phyloP scores from a whole-genome alignment of 2,797 vertebrate species.

The Enteromius mattozi region DNA sequence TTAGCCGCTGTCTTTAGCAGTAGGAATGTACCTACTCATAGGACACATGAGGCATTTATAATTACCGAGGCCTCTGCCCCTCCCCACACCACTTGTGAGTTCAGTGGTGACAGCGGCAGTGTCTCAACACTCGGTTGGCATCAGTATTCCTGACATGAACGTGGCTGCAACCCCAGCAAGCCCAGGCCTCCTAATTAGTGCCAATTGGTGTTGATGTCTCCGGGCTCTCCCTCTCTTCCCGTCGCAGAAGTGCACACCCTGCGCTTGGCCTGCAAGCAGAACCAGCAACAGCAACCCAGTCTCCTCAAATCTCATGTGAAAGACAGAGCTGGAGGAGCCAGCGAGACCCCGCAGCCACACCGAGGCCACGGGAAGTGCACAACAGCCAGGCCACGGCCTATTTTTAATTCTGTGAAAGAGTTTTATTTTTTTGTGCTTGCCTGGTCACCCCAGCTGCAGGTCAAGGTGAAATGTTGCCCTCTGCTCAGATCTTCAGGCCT shows the following conservation, averaged over 20 bases:
- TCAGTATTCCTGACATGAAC: slow-evolving; percentile 64
- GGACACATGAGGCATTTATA: slow-evolving; percentile 25
- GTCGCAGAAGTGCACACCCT: slow-evolving; percentile 25
- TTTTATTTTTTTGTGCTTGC: slow-evolving; percentile 24
- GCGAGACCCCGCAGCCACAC: slow-evolving; percentile 47
- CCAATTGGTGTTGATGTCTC: slow-evolving; percentile 64
- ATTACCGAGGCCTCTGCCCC: slow-evolving; percentile 12
- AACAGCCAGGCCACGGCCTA: slow-evolving; percentile 42
- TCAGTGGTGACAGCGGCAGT: slow-evolving; percentile 52
- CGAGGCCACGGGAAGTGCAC: slow-evolving; percentile 19
- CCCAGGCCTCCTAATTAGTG: slow-evolving; percentile 64
- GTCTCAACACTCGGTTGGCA: slow-evolving; percentile 57
- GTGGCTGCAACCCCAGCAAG: slow-evolving; percentile 54
- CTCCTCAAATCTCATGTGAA: slow-evolving; percentile 66
- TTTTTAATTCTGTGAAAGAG: slow-evolving; percentile 56
- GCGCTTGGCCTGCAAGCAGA: slow-evolving; percentile 42
- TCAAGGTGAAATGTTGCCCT: slow-evolving; percentile 65
- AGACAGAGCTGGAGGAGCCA: slow-evolving; percentile 60
- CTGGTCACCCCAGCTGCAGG: slow-evolving; percentile 56
- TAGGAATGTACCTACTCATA: slow-evolving; percentile 14
- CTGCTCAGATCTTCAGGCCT: slow-evolving; percentile 52
- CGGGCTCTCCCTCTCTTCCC: slow-evolving; percentile 51
- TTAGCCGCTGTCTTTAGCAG: slow-evolving; percentile 1
- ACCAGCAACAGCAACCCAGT: slow-evolving; percentile 54
- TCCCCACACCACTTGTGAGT: slow-evolving; percentile 59